These are phyloP conservation scores for Anarsia innoxiella DNA, from an alignment of 2,888 invertebrate species.

Conservation along the genomic window DNA sequence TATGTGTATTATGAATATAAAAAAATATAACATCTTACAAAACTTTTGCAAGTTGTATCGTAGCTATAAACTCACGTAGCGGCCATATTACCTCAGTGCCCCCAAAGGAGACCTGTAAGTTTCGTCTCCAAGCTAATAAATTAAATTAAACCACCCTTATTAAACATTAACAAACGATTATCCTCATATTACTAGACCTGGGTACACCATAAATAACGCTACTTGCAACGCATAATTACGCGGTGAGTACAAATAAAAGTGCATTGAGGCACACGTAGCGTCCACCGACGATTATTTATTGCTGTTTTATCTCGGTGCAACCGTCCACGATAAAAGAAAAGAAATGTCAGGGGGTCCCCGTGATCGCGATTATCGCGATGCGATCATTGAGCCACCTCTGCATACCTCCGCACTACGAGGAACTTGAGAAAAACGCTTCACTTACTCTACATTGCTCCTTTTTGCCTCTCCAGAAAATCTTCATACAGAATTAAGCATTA, in stretches of 20 bases:
- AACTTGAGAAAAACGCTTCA: too few species aligned
- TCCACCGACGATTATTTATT: conserved; percentile 66
- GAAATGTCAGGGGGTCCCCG: conserved; percentile 61
- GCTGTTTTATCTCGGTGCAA: conserved; percentile 62
- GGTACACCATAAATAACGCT: conserved; percentile 44
- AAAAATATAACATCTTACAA: too few species aligned
- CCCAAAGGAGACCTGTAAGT: conserved; percentile 1
- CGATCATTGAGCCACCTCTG: conserved; percentile 57
- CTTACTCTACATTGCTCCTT: too few species aligned
- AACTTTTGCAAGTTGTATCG: too few species aligned
- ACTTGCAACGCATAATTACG: conserved; percentile 58
- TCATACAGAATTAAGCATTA: too few species aligned
- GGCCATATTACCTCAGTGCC: not conserved
- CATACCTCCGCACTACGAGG: conserved; percentile 25
- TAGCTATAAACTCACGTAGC: too few species aligned
- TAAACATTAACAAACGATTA: conserved; percentile 49
- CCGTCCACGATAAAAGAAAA: conserved; percentile 69
- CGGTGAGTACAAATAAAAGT: conserved; percentile 62
- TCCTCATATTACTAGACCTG: conserved; percentile 35
- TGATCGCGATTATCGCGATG: conserved; percentile 68
- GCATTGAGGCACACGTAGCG: conserved; percentile 59
- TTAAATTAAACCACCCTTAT: conserved; percentile 41
- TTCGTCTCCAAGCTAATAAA: conserved; percentile 27
- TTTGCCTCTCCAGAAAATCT: too few species aligned
- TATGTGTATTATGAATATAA: too few species aligned